Evolutionary conservation across 1,140 invertebrate genomes (phyloP), one percentile per base, ranked within the genome.

Genomic region (Drosophila pandora): DNA sequence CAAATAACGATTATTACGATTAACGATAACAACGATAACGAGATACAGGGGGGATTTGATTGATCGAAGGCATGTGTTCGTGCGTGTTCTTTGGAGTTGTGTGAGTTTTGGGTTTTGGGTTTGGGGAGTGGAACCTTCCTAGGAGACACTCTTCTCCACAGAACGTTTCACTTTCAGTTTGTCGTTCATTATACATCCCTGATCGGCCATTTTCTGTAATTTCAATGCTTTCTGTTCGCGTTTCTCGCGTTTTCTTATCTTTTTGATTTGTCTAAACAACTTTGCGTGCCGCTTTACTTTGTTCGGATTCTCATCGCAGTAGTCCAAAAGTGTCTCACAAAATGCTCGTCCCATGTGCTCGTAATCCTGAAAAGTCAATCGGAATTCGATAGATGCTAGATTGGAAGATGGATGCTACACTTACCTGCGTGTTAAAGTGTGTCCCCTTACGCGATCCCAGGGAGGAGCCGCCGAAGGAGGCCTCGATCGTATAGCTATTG

Each of bases 401-500:
- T 1, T 47, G 7, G 17, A 48, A 0, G 2, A 17, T 2, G 2
- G 10, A 22, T 13, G 1, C 0, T 5, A 2, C 0, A 52, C 71
- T 72, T 75, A 92, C 91, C 85, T 85, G 79, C 0, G 94, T 94
- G 13, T 94, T 95, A 90, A 98, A 98, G 91, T 99, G 97, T n/a
- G 96, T 97, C 0, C 95, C 95, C 67, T 94, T 94, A 90, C 96
- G 94, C n/a, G 94, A 94, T 1, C 95, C 95, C 25, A 97, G 90
- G 60, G 95, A 95, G 12, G 97, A 97, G 8, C 97, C 97, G 59
- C 96, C 97, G 92, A 98, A 97, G 0, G 97, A 98, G 2, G 97
- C 97, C 92, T 99, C 98, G 94, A 99, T 95, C 1, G 97, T 99
- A 90, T 97, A 99, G 92, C 97, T 98, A 79, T 98, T 97, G 48